A percentile compares a stretch with the other conserved stretches of the same genome.
Conservation (phyloP, 2,888 invertebrate genomes). For the Nymphalis c-album region DNA sequence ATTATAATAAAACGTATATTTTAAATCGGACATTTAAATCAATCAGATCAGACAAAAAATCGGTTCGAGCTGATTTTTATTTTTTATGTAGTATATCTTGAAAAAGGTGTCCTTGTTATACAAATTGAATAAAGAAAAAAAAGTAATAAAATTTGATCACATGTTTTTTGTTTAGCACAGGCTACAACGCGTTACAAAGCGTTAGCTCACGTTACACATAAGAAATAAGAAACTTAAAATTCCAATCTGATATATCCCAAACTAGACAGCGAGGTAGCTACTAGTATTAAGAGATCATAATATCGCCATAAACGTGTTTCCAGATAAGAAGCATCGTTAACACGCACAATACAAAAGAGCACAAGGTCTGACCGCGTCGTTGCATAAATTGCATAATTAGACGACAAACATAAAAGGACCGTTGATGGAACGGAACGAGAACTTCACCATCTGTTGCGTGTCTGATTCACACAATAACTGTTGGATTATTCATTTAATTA, state of each 20-base stretch:
- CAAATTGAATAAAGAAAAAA: too few species aligned
- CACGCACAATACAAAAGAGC: slow-evolving; percentile 74
- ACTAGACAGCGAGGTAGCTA: slow-evolving; percentile 15
- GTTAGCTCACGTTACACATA: background rate
- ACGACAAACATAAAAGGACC: slow-evolving; percentile 61
- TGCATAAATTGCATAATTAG: slow-evolving; percentile 66
- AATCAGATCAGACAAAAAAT: too few species aligned
- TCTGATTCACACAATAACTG: background rate
- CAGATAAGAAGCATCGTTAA: slow-evolving; percentile 46
- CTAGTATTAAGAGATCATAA: slow-evolving; percentile 41
- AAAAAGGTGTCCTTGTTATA: too few species aligned
- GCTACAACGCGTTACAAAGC: too few species aligned
- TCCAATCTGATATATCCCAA: slow-evolving; percentile 4
- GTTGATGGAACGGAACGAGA: slow-evolving; percentile 55
- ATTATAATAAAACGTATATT: too few species aligned
- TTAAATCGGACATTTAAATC: too few species aligned
- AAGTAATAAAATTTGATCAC: too few species aligned
- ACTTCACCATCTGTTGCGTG: slow-evolving; percentile 7
- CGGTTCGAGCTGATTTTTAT: too few species aligned
- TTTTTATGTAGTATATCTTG: too few species aligned
- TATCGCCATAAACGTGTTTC: slow-evolving; percentile 49
- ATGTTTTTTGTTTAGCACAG: too few species aligned
- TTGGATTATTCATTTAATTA: slow-evolving; percentile 1
- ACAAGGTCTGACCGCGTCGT: slow-evolving; percentile 61
- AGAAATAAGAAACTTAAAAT: background rate